A percentile compares a stretch with the other conserved stretches of the same genome.
These are phyloP conservation scores for Ommatoiulus sabulosus DNA, from an alignment of 2,888 invertebrate genomes.

Conservation along the genomic window DNA sequence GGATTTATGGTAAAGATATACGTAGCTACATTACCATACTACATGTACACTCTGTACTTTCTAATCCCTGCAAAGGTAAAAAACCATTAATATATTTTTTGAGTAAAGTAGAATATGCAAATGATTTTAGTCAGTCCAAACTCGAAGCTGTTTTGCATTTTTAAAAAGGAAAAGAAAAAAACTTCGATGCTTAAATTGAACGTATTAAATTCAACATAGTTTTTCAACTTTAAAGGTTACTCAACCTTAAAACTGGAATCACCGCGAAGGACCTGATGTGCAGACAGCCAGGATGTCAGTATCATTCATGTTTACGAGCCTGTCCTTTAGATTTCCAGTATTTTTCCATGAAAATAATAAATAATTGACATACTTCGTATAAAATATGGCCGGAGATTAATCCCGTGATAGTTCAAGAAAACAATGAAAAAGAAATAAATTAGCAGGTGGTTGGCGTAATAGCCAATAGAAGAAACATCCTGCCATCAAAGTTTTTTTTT, in stretches of 20 bases:
- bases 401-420: background rate
- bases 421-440: background rate
- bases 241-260: background rate
- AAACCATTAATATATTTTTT: too few species aligned
- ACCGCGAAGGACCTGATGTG: background rate
- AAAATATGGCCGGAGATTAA: slow-evolving; percentile 32
- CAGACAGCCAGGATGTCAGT: background rate
- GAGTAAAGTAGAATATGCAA: too few species aligned
- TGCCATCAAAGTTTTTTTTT: background rate
- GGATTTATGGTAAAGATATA: too few species aligned
- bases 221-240: background rate
- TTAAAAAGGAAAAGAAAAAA: background rate
- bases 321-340: background rate
- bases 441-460: slow-evolving; percentile 37
- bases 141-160: too few species aligned
- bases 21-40: too few species aligned
- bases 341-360: slow-evolving; percentile 14
- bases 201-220: background rate
- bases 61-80: too few species aligned
- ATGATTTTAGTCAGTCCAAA: too few species aligned
- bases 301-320: background rate
- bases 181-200: background rate
- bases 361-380: slow-evolving; percentile 31
- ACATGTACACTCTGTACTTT: too few species aligned
- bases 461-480: slow-evolving; percentile 21